These are phyloP conservation scores for Polypterus senegalus DNA, from an alignment of 2,113 vertebrate species.

Conservation along the genomic window DNA sequence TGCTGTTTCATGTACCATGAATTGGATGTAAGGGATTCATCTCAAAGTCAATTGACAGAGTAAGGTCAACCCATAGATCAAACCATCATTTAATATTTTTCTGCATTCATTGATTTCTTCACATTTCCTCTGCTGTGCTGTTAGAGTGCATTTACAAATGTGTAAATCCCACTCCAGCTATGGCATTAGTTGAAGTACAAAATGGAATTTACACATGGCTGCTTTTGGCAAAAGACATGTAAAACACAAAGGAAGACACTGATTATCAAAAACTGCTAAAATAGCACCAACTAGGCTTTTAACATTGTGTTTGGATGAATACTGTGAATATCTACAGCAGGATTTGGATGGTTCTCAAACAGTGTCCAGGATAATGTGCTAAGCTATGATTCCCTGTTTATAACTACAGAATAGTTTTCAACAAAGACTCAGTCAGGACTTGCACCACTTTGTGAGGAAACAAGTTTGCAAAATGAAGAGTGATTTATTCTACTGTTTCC, in stretches of 20 bases:
- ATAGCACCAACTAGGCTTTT: background rate
- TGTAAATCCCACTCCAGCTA: slow-evolving; percentile 34
- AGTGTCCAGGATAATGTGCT: slow-evolving; percentile 1
- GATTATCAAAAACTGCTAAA: slow-evolving; percentile 20
- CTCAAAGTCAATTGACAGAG: background rate
- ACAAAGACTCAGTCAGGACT: background rate
- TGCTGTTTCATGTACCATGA: too few relatives aligned
- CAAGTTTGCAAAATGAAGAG: too few relatives aligned
- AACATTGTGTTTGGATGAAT: background rate
- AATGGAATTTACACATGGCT: slow-evolving; percentile 48
- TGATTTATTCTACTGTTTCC: too few relatives aligned
- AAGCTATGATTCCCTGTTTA: slow-evolving; percentile 3
- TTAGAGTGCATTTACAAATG: slow-evolving; percentile 37
- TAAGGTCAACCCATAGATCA: background rate
- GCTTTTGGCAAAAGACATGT: slow-evolving; percentile 32
- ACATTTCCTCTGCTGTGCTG: slow-evolving; percentile 19
- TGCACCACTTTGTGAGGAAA: too few relatives aligned
- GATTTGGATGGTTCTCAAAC: background rate
- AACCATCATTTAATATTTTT: slow-evolving; percentile 18
- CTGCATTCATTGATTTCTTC: slow-evolving; percentile 29
- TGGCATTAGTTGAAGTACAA: slow-evolving; percentile 43
- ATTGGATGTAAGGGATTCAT: too few relatives aligned
- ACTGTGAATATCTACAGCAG: background rate
- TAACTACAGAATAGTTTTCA: background rate
- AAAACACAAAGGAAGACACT: slow-evolving; percentile 31